Conservation (phyloP, 2,888 invertebrate species). For the Chorisops tibialis region DNA sequence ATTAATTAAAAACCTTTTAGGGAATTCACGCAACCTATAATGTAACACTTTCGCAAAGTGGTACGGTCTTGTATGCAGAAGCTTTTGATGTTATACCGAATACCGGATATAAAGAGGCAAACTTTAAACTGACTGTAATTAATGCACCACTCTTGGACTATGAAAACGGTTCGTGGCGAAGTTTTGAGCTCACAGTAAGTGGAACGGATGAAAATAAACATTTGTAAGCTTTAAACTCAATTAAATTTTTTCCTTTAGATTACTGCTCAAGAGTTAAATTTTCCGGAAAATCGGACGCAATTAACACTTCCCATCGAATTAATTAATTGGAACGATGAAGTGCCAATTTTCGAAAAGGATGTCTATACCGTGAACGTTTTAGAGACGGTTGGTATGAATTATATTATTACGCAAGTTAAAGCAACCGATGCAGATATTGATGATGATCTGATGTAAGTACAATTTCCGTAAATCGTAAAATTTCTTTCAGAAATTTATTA, state of each 20-base stretch:
- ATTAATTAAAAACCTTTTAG: conserved; percentile 45
- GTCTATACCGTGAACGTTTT: conserved; percentile 51
- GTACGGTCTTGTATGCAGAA: conserved; percentile 42
- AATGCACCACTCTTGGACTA: conserved; percentile 59
- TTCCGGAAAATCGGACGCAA: conserved; percentile 43
- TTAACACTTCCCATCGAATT: conserved; percentile 56
- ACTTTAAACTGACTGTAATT: conserved; percentile 58
- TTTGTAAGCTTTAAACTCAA: neutral
- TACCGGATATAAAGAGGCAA: conserved; percentile 59
- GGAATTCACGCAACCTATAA: conserved; percentile 60
- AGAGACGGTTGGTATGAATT: conserved; percentile 58
- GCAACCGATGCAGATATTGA: conserved; percentile 63
- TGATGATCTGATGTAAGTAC: conserved; percentile 58
- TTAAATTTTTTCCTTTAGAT: conserved; percentile 40
- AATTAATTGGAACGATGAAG: conserved; percentile 68
- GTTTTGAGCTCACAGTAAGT: conserved; percentile 50
- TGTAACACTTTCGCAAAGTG: conserved; percentile 49
- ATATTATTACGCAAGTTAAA: conserved; percentile 54
- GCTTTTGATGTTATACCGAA: conserved; percentile 62
- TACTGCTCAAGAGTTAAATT: conserved; percentile 43
- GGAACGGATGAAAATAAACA: conserved; percentile 2
- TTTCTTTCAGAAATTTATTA: neutral
- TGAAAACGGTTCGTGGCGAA: conserved; percentile 56
- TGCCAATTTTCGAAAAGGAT: conserved; percentile 58
- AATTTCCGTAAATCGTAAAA: too few species aligned